Evolutionary conservation across 2,888 invertebrate genomes (phyloP).

Genomic region (Nipponacmea schrenckii): DNA sequence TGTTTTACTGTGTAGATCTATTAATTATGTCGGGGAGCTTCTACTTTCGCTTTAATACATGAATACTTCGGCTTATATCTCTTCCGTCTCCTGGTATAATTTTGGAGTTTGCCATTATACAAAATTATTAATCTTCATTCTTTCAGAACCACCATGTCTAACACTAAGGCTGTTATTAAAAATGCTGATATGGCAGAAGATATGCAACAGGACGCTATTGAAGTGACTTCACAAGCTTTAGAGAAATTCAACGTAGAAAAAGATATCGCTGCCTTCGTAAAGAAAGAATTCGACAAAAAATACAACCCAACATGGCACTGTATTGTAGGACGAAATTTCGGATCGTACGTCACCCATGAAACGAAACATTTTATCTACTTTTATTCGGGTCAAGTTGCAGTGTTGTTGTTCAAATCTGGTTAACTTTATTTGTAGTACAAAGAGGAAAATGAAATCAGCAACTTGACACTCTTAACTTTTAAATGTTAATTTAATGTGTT

Average conservation of each 20-base stretch:
- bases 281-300: constrained; percentile 99
- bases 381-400: constrained; percentile 98
- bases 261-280: constrained; percentile 99
- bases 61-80: too few relatives aligned
- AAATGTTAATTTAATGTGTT: too few relatives aligned
- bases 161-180: constrained; percentile 94
- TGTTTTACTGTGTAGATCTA: too few relatives aligned
- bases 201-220: constrained; percentile 99
- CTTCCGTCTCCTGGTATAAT: too few relatives aligned
- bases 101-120: too few relatives aligned
- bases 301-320: constrained; percentile 99
- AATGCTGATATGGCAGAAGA: constrained; percentile 99
- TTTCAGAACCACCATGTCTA: constrained; percentile 38
- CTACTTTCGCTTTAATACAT: too few relatives aligned
- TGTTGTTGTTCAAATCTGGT: constrained; percentile 98
- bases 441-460: too few relatives aligned
- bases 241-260: constrained; percentile 99
- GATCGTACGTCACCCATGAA: constrained; percentile 80
- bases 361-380: constrained; percentile 99
- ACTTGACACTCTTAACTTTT: too few relatives aligned
- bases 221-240: constrained; percentile 97
- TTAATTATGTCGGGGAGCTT: too few relatives aligned
- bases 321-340: constrained; percentile 98
- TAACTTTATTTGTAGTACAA: constrained; percentile 69
- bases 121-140: too few relatives aligned